Evolutionary conservation across 2,113 vertebrate genomes (phyloP), one percentile per base, ranked within the genome.

Genomic region (Podarcis muralis): DNA sequence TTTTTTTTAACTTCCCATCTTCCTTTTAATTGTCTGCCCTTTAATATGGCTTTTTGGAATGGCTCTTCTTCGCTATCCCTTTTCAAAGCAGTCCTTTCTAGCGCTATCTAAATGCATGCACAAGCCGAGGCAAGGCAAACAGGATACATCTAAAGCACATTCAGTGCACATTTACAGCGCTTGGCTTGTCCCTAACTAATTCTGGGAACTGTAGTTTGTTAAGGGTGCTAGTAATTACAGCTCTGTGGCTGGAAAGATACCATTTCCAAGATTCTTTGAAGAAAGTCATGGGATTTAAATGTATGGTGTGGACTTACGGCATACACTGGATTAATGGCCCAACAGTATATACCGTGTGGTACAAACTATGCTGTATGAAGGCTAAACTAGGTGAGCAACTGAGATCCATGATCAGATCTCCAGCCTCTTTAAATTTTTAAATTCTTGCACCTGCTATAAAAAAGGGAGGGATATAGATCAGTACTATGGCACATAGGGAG

Each of bases 61-160:
- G 32, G 15, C 72, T 30, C 40, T 40, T 40, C 25, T 4, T n/a
- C 27, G 13, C 83, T 8, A 32, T 35, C 75, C 87, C 32, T 40
- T 85, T 91, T 92, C 69, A 71, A 87, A 93, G 69, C 81, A 83
- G 30, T 32, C 8, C n/a, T 81, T 65, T 32, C 32, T 35, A 35
- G 23, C 35, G 20, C 30, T 81, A 35, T 32, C 32, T 68, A 66
- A 68, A 27, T 40, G 20, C 12, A 43, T 22, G 9, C 23, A 5
- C 30, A 59, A 65, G 59, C n/a, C 3, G 62, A 23, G 35, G 80
- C 7, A 16, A 23, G 35, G 59, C 7, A 16, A 66, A 27, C 8
- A 23, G 35, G 35, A 11, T 27, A 16, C 23, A 25, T 81, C 23
- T 59, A 53, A 53, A 53, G 48, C 48, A 12, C 48, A 53, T 53